Percentiles rank a stretch among this genome's conserved stretches.
phyloP scores from a whole-genome alignment of 2,888 invertebrate species.

The Sthenelais limicola region DNA sequence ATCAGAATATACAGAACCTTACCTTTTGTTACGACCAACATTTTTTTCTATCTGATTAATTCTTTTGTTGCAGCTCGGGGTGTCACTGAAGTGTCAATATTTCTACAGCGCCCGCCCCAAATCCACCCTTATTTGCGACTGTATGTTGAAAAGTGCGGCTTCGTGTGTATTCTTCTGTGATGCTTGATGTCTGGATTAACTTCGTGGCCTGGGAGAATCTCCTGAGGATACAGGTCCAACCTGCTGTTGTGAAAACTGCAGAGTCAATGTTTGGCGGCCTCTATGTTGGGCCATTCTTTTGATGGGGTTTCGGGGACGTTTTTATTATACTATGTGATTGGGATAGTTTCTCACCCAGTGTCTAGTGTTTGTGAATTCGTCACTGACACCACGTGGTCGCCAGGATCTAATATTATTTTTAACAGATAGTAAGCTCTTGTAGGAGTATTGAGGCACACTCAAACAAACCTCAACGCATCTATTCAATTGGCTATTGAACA shows the following conservation, averaged over 20 bases:
- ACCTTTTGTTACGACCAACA: background rate
- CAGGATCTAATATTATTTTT: no score
- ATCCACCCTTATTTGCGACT: constrained; percentile 29
- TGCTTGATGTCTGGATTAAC: constrained; percentile 30
- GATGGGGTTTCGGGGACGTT: no score
- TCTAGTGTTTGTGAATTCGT: no score
- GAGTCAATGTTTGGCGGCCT: constrained; percentile 32
- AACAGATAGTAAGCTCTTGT: no score
- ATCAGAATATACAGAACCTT: no score
- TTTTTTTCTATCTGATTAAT: constrained; percentile 29
- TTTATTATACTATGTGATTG: no score
- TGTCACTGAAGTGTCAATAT: constrained; percentile 36
- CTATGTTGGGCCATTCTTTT: constrained; percentile 5
- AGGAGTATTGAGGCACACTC: no score
- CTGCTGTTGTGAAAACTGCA: constrained; percentile 1
- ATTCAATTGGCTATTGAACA: no score
- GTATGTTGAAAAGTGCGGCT: constrained; percentile 27
- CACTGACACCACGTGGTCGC: no score
- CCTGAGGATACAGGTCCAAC: background rate
- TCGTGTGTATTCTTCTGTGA: constrained; percentile 7
- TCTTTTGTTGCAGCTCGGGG: constrained; percentile 18
- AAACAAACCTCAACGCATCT: no score
- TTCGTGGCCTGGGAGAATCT: background rate
- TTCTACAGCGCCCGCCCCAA: constrained; percentile 24
- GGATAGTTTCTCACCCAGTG: no score